Conservation (phyloP, 1,140 invertebrate genomes). For the Drosophila parvula region DNA sequence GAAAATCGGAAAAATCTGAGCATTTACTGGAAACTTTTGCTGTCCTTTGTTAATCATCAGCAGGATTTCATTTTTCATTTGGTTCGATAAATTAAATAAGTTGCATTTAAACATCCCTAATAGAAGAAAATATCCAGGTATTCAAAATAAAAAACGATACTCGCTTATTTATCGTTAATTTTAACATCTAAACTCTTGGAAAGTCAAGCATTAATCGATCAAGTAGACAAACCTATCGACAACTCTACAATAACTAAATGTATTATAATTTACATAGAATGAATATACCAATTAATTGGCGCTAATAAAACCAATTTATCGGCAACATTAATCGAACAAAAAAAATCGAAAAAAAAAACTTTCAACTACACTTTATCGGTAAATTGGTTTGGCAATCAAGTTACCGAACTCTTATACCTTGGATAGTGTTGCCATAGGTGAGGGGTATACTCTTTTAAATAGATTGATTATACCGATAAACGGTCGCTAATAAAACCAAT, state of each 20-base stretch:
- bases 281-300: no score
- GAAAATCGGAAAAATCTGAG: constrained; percentile 3
- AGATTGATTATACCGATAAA: constrained; percentile 19
- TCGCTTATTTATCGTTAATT: no score
- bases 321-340: not conserved
- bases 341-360: not conserved
- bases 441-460: not conserved
- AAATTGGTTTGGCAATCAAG: not conserved
- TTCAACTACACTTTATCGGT: not conserved
- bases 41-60: constrained; percentile 3
- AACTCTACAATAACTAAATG: no score
- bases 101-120: not conserved
- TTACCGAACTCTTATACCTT: not conserved
- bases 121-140: not conserved
- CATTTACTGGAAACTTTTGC: constrained; percentile 2
- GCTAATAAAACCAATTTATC: no score
- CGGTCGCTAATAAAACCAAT: constrained; percentile 10
- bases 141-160: not conserved
- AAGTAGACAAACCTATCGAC: no score
- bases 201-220: no score
- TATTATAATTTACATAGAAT: no score
- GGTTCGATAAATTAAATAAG: not conserved
- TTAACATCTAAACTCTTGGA: no score
- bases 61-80: constrained; percentile 3
- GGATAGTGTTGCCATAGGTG: not conserved